phyloP scores from a whole-genome alignment of 2,797 vertebrate genomes.

The Triplophysa bombifrons region DNA sequence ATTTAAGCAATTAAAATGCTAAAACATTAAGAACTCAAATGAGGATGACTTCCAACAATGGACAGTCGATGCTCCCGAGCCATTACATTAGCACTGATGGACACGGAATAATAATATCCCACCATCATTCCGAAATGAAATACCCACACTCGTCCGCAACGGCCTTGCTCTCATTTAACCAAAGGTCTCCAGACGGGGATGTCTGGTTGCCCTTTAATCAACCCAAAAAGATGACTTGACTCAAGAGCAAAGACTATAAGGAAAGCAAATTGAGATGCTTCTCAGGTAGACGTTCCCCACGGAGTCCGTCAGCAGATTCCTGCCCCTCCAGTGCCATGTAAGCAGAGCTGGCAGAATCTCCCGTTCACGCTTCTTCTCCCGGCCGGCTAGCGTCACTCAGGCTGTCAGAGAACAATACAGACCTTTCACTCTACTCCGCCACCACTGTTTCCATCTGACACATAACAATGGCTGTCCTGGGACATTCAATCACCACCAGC shows the following conservation, averaged over 20 bases:
- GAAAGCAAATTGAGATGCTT: slow-evolving; percentile 48
- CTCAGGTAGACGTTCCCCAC: slow-evolving; percentile 10
- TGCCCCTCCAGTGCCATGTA: slow-evolving; percentile 36
- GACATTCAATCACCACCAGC: slow-evolving; percentile 29
- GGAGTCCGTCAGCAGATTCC: slow-evolving; percentile 31
- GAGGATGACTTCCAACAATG: slow-evolving; percentile 40
- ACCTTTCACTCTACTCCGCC: slow-evolving; percentile 42
- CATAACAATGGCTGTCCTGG: slow-evolving; percentile 51
- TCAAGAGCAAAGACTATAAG: slow-evolving; percentile 18
- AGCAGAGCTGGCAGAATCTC: slow-evolving; percentile 31
- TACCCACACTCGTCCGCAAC: slow-evolving; percentile 5
- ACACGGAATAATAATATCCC: slow-evolving; percentile 29
- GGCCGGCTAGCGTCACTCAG: slow-evolving; percentile 44
- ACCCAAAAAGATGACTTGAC: slow-evolving; percentile 21
- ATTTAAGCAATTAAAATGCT: slow-evolving; percentile 43
- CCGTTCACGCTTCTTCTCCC: slow-evolving; percentile 33
- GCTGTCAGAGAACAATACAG: slow-evolving; percentile 51
- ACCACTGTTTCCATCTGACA: slow-evolving; percentile 51
- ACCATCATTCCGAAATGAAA: slow-evolving; percentile 6
- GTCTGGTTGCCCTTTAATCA: slow-evolving; percentile 5
- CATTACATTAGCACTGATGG: slow-evolving; percentile 17
- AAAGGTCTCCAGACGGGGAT: background rate
- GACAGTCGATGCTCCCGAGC: slow-evolving; percentile 28
- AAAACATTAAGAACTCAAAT: slow-evolving; percentile 49
- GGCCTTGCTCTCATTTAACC: background rate